Evolutionary conservation across 1,140 invertebrate species (phyloP), one percentile per base, ranked within the genome.

Genomic region (Lucilia cuprina): DNA sequence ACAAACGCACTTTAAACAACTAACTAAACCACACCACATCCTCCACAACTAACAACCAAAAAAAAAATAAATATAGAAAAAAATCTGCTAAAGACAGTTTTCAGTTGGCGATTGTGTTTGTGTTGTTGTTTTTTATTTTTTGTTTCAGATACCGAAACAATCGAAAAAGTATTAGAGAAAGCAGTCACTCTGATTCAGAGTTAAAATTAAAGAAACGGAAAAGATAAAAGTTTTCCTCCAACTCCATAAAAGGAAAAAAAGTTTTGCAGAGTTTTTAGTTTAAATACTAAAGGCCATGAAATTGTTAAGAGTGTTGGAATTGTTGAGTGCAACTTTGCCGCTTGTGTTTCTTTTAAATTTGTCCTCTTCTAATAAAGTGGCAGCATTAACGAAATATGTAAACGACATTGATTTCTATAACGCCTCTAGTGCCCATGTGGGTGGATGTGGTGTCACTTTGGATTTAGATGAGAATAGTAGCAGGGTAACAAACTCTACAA

Each of bases 391-490:
- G 34, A 47, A 78, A 21, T 25, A 80, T 80, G 77, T 13, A 19
- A 50, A 80, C 8, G 77, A 50, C 41, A 21, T 50, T 25, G 77
- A 80, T 50, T 80, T 80, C n/a, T 13, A 21, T 14, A 80, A 50
- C 19, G 77, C 34, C 35, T 70, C 65, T 25, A 21, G 5, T 7
- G 55, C n/a, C 14, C 14, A 60, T 60, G 55, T 14, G 2, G 14
- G 14, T 60, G 55, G 14, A n/a, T 17, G n/a, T 70, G 19, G 65
- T 70, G n/a, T 17, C 17, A 4, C 9, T 55, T 5, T 25, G 10
- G 17, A 50, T 30, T 19, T n/a, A 9, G 14, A n/a, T 60, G 41
- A 12, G 5, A 78, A 49, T 78, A 87, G 86, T 85, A 87, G 86
- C 80, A 5, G 5, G 83, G 7, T 41, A 41, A 87, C 84, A 83